Base-by-base conservation (phyloP, 2,888 invertebrate genomes). In the Odontothrips loti region DNA sequence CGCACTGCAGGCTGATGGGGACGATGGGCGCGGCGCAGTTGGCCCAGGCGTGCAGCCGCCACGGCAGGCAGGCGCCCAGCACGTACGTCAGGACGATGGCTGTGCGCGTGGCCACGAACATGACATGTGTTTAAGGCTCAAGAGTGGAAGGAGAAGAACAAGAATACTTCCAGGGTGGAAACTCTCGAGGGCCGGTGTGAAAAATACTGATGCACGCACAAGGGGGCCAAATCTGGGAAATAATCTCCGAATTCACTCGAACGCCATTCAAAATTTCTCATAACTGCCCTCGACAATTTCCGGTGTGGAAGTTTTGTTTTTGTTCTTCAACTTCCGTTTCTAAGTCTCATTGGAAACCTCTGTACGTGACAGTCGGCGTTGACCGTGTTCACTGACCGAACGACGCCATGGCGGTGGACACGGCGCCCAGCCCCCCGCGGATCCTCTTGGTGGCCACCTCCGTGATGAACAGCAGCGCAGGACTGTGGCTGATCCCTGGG, bases 401-500 rank as follows among this genome's bases (percentile, higher is more conserved):
- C 0, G 91, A 91, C 10, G 91, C 90, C 83, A 90, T 87, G 9
- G 90, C 89, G 4, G 91, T 91, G 9, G 90, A 90, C 48, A 89
- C 87, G 17, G 91, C 90, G 82, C 91, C 90, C 79, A 91, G 86
- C 17, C 91, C 90, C n/a, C 91, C 91, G 82, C 91, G 86, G 82
- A 91, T 86, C 84, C 91, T 91, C 3, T 91, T 90, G 79, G 90
- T 86, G 0, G 90, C 90, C 0, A 91, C 90, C 86, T 91, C 91
- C 10, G 91, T 91, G 81, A 91, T 90, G 86, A 91, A 91, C 34
- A 91, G 91, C 79, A 90, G 90, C 0, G 91, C 91, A 17, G 91
- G 91, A 83, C 90, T 90, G 0, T 90, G 90, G 17, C 90, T 90
- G 86, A 90, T 87, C 2, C 90, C 91, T 86, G 82, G 81, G 86